Base-by-base conservation (phyloP, 2,113 vertebrate genomes). In the Rhabdornis inornatus region DNA sequence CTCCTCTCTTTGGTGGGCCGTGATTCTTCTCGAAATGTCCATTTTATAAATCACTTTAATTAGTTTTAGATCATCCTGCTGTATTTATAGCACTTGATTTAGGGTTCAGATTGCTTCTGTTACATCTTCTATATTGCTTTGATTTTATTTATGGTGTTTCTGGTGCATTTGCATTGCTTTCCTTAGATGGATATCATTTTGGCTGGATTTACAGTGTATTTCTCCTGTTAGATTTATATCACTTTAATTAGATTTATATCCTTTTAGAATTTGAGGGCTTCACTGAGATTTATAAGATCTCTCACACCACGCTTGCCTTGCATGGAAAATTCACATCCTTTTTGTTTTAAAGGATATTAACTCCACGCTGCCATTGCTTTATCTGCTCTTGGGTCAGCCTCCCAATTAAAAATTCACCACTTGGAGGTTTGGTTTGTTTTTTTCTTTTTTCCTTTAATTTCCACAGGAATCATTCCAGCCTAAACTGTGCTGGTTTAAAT, bases 171-270 rank as follows among this genome's bases (percentile, higher is more conserved):
- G 95, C n/a, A 66, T 94, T 94, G 83, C 97, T 97, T 95, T 87
- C 92, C 83, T 94, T 94, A 91, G 96, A 96, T 91, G 92, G 94
- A 77, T 95, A 91, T 95, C 65, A 69, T 78, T 96, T 92, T 95
- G 89, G 93, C 93, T 94, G 92, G 94, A 97, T 97, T 97, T 96
- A 96, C 86, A 96, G 90, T 95, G 90, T 89, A 87, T 92, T 96
- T 94, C 83, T 80, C 56, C 66, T 19, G 85, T 81, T 95, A 95
- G 94, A 94, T 97, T 97, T 95, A 97, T 97, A 97, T 95, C 95
- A 33, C 87, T 97, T 96, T 97, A 98, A 98, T 97, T 96, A 97
- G 97, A 97, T 95, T 97, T 97, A 95, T 96, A 97, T 90, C 91
- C 94, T 71, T 94, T 89, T 85, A 64, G 87, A 77, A 94, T 90